phyloP scores from a whole-genome alignment of 2,797 vertebrate genomes.

The Chiroxiphia lanceolata region DNA sequence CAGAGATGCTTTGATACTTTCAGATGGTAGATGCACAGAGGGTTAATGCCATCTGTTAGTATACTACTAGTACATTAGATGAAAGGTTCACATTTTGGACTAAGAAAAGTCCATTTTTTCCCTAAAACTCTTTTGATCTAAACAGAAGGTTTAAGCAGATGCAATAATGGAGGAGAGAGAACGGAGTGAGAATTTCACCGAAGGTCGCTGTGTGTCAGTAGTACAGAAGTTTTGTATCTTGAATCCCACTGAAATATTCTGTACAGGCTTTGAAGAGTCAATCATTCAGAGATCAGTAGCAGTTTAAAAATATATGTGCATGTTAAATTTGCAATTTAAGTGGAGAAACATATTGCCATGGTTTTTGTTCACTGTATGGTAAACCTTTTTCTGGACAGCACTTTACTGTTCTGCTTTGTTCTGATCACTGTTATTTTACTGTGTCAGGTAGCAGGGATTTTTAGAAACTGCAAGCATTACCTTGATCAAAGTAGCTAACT shows the following conservation, averaged over 20 bases:
- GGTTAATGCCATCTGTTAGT: background rate
- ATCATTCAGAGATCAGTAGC: background rate
- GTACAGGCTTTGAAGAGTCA: background rate
- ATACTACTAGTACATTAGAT: background rate
- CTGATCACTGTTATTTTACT: background rate
- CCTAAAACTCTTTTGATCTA: background rate
- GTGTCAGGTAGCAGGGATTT: background rate
- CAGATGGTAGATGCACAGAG: too few relatives aligned
- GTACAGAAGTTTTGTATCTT: background rate
- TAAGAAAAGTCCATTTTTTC: background rate
- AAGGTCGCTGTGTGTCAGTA: accelerated
- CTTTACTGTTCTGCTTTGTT: background rate
- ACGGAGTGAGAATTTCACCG: background rate
- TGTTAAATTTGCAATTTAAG: background rate
- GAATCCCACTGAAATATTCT: background rate
- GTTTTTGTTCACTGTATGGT: background rate
- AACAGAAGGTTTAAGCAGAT: background rate
- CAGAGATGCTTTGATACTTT: background rate
- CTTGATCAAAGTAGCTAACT: background rate
- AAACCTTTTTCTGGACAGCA: background rate
- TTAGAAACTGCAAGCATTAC: background rate
- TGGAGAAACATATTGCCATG: background rate
- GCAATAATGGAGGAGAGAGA: background rate
- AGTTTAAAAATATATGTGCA: background rate
- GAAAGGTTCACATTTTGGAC: background rate